Base-by-base conservation (phyloP, 2,888 invertebrate genomes). In the Psylliodes chrysocephalus region DNA sequence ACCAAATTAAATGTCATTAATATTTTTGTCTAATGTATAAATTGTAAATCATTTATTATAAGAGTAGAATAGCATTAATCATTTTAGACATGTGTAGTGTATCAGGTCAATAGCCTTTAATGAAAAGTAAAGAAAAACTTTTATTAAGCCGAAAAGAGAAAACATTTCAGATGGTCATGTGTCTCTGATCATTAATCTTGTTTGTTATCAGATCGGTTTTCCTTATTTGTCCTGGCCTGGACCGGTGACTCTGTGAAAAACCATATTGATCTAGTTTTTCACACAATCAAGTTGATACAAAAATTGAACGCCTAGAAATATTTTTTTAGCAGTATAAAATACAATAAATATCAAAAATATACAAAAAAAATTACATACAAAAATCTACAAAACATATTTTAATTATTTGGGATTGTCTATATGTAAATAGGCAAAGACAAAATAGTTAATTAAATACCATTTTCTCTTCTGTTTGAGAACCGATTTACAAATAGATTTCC, bases 191-290 rank as follows among this genome's bases (percentile, higher is more conserved):
- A 71, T 73, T 70, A 71, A 71, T 71, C 73, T 73, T 71, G 63
- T 71, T 71, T 70, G 73, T 73, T 72, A 72, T 72, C 71, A 68
- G 71, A 73, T 70, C 68, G 67, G 68, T 71, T 72, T 69, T 68
- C 60, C 62, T 56, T 64, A 67, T 67, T 67, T 67, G 64, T 64
- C 64, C 62, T 40, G 40, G 4, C 28, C 14, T 15, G 42, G 15
- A 49, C 25, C 49, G 28, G 1, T 28, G 28, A 49, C 4, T 28
- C 28, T 6, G 30, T 7, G 28, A 15, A 49, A 14, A 49, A 10
- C 46, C 6, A 17, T 49, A 28, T 28, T 28, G 15, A 15, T 5
- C 49, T 14, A 17, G 28, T 25, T 28, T 30, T 47, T 28, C 2
- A 14, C 8, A 49, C 47, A 47, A 19, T 10, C n/a, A 3, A 3